These are phyloP conservation scores for Carcharodon carcharias DNA, from an alignment of 2,797 vertebrate genomes.

Conservation along the genomic window DNA sequence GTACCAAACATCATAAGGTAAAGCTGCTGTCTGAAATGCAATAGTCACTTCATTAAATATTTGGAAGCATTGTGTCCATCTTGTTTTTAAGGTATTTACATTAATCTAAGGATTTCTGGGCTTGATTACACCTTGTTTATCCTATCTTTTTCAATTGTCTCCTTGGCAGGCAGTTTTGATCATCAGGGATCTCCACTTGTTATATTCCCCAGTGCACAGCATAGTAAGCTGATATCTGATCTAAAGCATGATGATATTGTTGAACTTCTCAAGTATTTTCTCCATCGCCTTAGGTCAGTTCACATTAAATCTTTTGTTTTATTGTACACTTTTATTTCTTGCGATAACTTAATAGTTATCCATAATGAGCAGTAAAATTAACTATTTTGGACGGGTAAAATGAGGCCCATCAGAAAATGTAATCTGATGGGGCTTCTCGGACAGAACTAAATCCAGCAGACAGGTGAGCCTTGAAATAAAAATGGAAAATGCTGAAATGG, in stretches of 20 bases:
- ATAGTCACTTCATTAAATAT: background rate
- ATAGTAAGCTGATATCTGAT: conserved; percentile 49
- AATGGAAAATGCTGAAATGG: background rate
- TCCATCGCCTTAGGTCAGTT: conserved; percentile 37
- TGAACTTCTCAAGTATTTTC: conserved; percentile 61
- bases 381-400: background rate
- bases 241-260: conserved; percentile 57
- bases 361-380: background rate
- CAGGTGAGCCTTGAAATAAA: background rate
- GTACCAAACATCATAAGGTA: background rate
- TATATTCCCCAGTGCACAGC: conserved; percentile 56
- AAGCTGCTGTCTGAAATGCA: background rate
- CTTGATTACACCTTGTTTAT: background rate
- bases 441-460: background rate
- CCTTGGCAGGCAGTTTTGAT: conserved; percentile 59
- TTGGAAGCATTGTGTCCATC: background rate
- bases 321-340: background rate
- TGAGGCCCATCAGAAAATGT: background rate
- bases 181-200: conserved; percentile 60
- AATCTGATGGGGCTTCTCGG: background rate
- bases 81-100: background rate
- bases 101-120: background rate
- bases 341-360: background rate
- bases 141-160: background rate
- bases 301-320: background rate